phyloP scores from a whole-genome alignment of 2,113 vertebrate species.

The Solea senegalensis region DNA sequence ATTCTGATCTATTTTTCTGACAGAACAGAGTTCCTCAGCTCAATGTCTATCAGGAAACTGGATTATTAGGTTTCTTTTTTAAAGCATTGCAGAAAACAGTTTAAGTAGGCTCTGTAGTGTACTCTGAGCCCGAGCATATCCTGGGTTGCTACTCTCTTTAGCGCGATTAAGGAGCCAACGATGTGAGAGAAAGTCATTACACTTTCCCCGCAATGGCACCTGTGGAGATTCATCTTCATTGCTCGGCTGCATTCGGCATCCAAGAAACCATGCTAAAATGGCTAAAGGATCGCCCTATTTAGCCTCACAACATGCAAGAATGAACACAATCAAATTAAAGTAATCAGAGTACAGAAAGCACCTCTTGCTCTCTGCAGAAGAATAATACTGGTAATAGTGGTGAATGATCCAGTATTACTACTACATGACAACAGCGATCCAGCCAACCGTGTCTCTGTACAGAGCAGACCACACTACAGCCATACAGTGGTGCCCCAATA shows the following conservation, averaged over 20 bases:
- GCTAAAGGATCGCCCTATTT: constrained; percentile 56
- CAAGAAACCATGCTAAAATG: constrained; percentile 42
- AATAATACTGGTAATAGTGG: constrained; percentile 46
- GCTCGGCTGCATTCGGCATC: constrained; percentile 63
- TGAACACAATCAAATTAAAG: constrained; percentile 65
- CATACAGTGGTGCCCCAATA: constrained; percentile 45
- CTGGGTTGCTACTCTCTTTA: constrained; percentile 67
- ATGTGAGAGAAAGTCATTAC: constrained; percentile 74
- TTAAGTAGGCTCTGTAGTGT: constrained; percentile 59
- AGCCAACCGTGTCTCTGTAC: constrained; percentile 37
- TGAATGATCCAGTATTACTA: constrained; percentile 30
- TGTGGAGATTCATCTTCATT: constrained; percentile 72
- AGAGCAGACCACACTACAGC: constrained; percentile 44
- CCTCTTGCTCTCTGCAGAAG: constrained; percentile 21
- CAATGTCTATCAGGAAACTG: constrained; percentile 55
- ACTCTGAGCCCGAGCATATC: constrained; percentile 51
- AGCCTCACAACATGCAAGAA: constrained; percentile 62
- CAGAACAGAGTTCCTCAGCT: constrained; percentile 43
- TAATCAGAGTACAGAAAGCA: constrained; percentile 47
- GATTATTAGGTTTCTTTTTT: constrained; percentile 59
- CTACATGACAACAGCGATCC: constrained; percentile 53
- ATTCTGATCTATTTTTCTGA: too few species aligned
- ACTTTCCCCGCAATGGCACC: constrained; percentile 66
- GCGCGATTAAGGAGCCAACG: constrained; percentile 73
- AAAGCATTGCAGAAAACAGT: constrained; percentile 54